Percentiles rank a stretch among this genome's conserved stretches.
Conservation (phyloP, 2,113 vertebrate species). For the Puma concolor region DNA sequence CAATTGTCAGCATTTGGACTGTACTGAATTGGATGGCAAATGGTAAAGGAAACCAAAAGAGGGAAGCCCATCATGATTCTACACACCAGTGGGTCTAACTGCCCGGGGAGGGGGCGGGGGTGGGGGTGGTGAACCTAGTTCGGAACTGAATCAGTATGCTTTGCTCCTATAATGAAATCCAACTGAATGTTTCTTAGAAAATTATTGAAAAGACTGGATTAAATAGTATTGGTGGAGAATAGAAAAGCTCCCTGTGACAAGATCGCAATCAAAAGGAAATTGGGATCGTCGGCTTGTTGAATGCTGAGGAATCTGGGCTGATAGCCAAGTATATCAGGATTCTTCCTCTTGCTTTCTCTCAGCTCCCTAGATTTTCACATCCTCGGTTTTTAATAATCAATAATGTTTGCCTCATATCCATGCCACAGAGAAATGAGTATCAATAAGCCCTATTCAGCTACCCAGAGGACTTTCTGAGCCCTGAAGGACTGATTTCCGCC, state of each 20-base stretch:
- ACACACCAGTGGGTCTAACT: background rate
- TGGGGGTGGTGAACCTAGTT: background rate
- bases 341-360: background rate
- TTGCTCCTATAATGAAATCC: conserved; percentile 26
- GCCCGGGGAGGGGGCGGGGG: background rate
- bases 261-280: background rate
- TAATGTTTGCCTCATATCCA: background rate
- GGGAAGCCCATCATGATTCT: background rate
- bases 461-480: background rate
- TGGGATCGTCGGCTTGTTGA: background rate
- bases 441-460: background rate
- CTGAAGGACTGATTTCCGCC: background rate
- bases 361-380: background rate
- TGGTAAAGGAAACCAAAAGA: background rate
- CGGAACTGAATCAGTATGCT: background rate
- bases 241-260: background rate
- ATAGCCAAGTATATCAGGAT: background rate
- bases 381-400: background rate
- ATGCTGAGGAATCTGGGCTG: background rate
- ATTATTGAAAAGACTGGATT: conserved; percentile 4
- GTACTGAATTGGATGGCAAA: background rate
- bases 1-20: background rate
- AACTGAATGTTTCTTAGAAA: conserved; percentile 11
- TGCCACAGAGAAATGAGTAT: background rate
- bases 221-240: background rate